These are phyloP conservation scores for Onthophagus taurus DNA, from an alignment of 1,140 invertebrate species.

Conservation along the genomic window DNA sequence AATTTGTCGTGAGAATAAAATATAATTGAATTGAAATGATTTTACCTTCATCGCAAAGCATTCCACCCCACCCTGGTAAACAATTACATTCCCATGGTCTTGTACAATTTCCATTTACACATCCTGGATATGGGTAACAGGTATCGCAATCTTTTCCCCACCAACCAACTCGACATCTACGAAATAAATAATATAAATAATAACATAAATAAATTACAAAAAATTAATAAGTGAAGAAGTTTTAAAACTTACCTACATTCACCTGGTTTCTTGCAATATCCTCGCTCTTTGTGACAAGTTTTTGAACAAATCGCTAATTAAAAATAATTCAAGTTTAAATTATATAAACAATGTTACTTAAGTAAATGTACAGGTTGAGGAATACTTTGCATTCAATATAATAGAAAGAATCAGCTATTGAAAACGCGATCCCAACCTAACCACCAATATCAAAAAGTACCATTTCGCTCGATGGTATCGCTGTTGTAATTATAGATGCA, in stretches of 20 bases:
- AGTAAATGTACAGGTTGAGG: too few relatives aligned
- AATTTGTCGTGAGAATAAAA: neutral
- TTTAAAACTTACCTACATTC: slow-evolving; percentile 44
- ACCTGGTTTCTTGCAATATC: slow-evolving; percentile 74
- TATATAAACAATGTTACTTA: too few relatives aligned
- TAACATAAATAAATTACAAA: neutral
- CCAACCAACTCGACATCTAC: slow-evolving; percentile 85
- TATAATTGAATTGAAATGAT: neutral
- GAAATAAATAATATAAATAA: slow-evolving; percentile 22
- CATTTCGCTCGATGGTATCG: too few relatives aligned
- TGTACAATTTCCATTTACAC: slow-evolving; percentile 71
- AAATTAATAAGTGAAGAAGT: neutral
- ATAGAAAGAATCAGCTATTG: too few relatives aligned
- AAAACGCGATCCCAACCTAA: too few relatives aligned
- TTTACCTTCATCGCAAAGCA: slow-evolving; percentile 76
- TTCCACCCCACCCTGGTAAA: slow-evolving; percentile 74
- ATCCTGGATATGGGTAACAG: slow-evolving; percentile 78
- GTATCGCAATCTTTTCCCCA: slow-evolving; percentile 69
- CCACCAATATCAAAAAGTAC: too few relatives aligned
- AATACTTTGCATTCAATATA: too few relatives aligned
- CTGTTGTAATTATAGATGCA: too few relatives aligned
- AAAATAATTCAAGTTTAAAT: too few relatives aligned
- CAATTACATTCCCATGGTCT: slow-evolving; percentile 85
- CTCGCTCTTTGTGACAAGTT: slow-evolving; percentile 73
- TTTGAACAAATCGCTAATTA: slow-evolving; percentile 67